phyloP scores from a whole-genome alignment of 1,140 invertebrate genomes.

The Cydia amplana region DNA sequence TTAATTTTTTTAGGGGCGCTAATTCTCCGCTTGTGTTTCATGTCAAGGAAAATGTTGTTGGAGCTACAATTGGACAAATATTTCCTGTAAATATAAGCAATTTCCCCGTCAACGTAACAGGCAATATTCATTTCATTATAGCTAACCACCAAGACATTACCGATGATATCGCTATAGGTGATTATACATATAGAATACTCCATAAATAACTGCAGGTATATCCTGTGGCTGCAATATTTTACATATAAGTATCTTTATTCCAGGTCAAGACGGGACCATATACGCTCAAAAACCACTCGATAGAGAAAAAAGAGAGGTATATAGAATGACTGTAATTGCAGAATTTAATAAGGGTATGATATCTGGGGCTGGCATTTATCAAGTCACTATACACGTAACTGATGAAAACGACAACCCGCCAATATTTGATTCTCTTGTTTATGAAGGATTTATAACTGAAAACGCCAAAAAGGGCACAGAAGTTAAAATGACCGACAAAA shows the following conservation, averaged over 20 bases:
- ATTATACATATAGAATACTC: conserved; percentile 37
- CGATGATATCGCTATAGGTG: conserved; percentile 87
- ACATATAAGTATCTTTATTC: conserved; percentile 41
- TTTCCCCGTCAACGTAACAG: conserved; percentile 55
- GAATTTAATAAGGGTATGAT: conserved; percentile 84
- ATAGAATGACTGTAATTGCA: conserved; percentile 89
- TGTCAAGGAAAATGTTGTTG: conserved; percentile 88
- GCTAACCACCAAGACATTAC: conserved; percentile 89
- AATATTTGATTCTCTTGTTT: conserved; percentile 84
- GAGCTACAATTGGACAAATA: conserved; percentile 87
- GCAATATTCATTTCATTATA: conserved; percentile 84
- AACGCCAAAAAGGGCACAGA: conserved; percentile 87
- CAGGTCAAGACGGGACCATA: conserved; percentile 86
- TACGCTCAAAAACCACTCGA: conserved; percentile 88
- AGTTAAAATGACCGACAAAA: conserved; percentile 84
- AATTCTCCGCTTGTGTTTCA: conserved; percentile 86
- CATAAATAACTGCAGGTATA: neutral
- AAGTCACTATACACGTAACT: conserved; percentile 88
- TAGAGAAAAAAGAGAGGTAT: conserved; percentile 86
- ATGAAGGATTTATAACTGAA: conserved; percentile 90
- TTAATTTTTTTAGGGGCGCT: conserved; percentile 81
- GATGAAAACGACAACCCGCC: conserved; percentile 96
- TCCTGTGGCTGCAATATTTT: neutral
- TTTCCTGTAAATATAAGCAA: conserved; percentile 81
- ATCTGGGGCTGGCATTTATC: conserved; percentile 86